Base-by-base conservation (phyloP, 2,888 invertebrate genomes). In the Polymixis flavicincta region DNA sequence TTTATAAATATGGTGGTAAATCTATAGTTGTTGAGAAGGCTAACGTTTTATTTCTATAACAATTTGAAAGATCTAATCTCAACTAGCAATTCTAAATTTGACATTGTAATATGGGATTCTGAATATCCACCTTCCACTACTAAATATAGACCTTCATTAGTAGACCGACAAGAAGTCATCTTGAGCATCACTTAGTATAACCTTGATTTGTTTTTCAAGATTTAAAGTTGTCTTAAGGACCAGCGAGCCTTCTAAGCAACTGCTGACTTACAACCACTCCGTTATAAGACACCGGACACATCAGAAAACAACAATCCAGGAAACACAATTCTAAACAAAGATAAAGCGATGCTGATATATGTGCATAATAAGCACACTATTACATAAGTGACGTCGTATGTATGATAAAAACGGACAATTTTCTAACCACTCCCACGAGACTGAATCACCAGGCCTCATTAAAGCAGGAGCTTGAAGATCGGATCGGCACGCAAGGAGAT, bases 401-500 rank as follows among this genome's bases (percentile, higher is more conserved):
- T 84, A 85, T 88, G 84, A 86, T 84, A 86, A 86, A 87, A 87
- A 83, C 73, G 60, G 52, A 72, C 74, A 78, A 83, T 87, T 88
- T 89, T 88, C 85, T 78, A 84, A 85, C 89, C 87, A 85, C 88
- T 86, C 87, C 85, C 87, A 89, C 87, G 83, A 83, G 79, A 76
- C 78, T 87, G 87, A 88, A 89, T 87, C 90, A 87, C 85, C 82
- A 87, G 73, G 88, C 89, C 93, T 95, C 93, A 95, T 95, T 95
- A 92, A 91, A 89, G 85, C 84, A 85, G 86, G 83, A 81, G 82
- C 86, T 83, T 77, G 74, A 83, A 93, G 96, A 96, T 95, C 92
- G 91, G 92, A 95, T 95, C 95, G 89, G 92, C 95, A 95, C 95
- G 95, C 95, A 94, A 89, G 88, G 85, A 90, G 94, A 95, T 94